phyloP scores from a whole-genome alignment of 2,113 vertebrate species.

The Eublepharis macularius region DNA sequence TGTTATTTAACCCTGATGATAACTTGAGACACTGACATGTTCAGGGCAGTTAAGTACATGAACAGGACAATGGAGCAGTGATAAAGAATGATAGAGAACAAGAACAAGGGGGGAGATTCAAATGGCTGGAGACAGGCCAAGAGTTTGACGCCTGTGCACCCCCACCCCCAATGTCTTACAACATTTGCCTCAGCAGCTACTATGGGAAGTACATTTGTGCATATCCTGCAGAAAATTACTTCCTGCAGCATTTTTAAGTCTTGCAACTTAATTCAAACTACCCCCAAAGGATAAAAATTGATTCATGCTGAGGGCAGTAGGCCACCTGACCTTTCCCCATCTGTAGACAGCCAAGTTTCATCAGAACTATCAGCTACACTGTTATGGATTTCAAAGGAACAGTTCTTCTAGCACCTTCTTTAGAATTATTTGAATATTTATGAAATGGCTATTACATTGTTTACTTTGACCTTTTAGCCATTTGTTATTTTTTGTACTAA shows the following conservation, averaged over 20 bases:
- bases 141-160: background rate
- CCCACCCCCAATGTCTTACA: background rate
- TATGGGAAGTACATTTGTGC: background rate
- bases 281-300: background rate
- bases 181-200: background rate
- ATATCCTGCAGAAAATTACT: background rate
- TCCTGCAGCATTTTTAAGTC: background rate
- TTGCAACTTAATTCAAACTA: background rate
- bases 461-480: background rate
- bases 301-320: background rate
- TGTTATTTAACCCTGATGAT: background rate
- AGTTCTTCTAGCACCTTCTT: background rate
- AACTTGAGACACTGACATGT: background rate
- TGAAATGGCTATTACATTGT: background rate
- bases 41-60: background rate
- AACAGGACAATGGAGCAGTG: background rate
- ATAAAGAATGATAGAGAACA: background rate
- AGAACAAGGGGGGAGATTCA: background rate
- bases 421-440: background rate
- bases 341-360: background rate
- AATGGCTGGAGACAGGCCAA: background rate
- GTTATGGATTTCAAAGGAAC: background rate
- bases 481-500: background rate
- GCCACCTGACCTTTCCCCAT: background rate
- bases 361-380: background rate